Percentiles rank a stretch among this genome's conserved stretches.
These are phyloP conservation scores for Chelidonichthys spinosus DNA, from an alignment of 2,797 vertebrate genomes.

Conservation along the genomic window DNA sequence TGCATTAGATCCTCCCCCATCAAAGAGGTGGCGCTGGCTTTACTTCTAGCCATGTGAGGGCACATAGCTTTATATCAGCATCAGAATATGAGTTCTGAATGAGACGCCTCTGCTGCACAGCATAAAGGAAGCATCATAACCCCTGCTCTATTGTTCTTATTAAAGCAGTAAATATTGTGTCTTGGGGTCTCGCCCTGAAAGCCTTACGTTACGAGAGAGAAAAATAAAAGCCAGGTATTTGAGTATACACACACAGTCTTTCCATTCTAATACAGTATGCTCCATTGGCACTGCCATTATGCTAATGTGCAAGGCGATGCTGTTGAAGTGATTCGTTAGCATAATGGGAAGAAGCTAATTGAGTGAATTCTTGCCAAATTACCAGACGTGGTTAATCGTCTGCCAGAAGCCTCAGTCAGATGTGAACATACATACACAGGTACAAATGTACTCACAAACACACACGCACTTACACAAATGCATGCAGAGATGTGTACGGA, in stretches of 20 bases:
- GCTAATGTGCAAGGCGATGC: conserved; percentile 65
- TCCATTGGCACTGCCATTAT: conserved; percentile 71
- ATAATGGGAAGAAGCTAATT: conserved; percentile 77
- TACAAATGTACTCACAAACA: conserved; percentile 26
- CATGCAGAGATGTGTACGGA: conserved; percentile 18
- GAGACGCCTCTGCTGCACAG: conserved; percentile 42
- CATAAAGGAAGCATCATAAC: conserved; percentile 41
- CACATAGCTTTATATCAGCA: conserved; percentile 46
- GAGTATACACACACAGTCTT: conserved; percentile 40
- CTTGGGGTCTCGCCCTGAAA: conserved; percentile 4
- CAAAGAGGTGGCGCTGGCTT: conserved; percentile 23
- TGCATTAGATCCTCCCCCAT: conserved; percentile 36
- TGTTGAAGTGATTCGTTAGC: conserved; percentile 72
- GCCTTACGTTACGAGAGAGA: neutral
- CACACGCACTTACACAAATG: neutral
- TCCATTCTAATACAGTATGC: conserved; percentile 61
- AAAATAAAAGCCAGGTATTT: conserved; percentile 26
- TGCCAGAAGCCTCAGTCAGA: conserved; percentile 48
- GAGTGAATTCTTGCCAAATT: conserved; percentile 73
- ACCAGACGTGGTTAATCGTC: conserved; percentile 60
- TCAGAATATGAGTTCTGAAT: conserved; percentile 48
- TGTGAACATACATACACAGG: conserved; percentile 27
- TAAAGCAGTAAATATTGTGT: conserved; percentile 27
- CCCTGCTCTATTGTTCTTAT: conserved; percentile 39
- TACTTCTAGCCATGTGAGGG: conserved; percentile 32